These are phyloP conservation scores for Ochotona princeps DNA, from an alignment of 2,113 vertebrate genomes.

Conservation along the genomic window DNA sequence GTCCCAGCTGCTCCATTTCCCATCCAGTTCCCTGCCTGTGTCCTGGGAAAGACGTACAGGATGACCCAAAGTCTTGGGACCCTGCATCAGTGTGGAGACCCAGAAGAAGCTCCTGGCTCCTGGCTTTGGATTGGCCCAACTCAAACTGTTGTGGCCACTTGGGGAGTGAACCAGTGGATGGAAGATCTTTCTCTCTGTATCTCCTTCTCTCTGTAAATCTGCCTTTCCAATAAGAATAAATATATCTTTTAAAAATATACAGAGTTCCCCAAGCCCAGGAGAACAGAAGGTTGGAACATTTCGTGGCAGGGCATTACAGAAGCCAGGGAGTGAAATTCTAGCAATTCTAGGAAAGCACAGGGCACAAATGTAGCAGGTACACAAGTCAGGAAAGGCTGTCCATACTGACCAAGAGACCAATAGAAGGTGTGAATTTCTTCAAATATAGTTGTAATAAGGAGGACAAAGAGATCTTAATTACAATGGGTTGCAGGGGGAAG, in stretches of 20 bases:
- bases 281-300: background rate
- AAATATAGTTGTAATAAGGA: slow-evolving; percentile 13
- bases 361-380: background rate
- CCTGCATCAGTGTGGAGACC: too few species aligned
- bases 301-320: background rate
- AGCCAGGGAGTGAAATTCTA: background rate
- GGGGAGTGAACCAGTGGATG: too few species aligned
- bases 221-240: too few species aligned
- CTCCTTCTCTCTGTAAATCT: too few species aligned
- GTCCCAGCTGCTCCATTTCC: too few species aligned
- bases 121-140: too few species aligned
- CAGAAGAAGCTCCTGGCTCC: too few species aligned
- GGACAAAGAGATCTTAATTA: slow-evolving; percentile 11
- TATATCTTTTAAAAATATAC: background rate
- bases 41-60: too few species aligned
- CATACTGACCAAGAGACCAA: background rate
- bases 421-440: slow-evolving; percentile 24
- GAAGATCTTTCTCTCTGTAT: too few species aligned
- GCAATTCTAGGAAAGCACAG: background rate
- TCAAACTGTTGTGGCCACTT: too few species aligned
- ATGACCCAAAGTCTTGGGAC: too few species aligned
- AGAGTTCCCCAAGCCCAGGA: background rate
- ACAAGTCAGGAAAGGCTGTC: background rate
- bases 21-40: too few species aligned
- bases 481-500: background rate